phyloP scores from a whole-genome alignment of 2,113 vertebrate genomes.

The Pycnonotus jocosus region DNA sequence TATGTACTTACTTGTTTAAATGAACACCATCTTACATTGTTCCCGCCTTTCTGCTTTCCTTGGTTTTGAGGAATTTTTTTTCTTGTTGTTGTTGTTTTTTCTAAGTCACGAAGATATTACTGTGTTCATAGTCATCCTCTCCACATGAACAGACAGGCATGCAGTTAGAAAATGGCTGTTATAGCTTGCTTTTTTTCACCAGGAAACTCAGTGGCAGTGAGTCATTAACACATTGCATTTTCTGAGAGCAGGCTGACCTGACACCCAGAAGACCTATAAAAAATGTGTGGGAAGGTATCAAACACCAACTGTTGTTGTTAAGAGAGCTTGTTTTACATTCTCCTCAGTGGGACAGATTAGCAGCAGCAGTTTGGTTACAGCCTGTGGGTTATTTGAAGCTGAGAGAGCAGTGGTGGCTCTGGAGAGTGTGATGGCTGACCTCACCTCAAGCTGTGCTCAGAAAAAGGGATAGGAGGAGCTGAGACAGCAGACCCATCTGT shows the following conservation, averaged over 20 bases:
- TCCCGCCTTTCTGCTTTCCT: background rate
- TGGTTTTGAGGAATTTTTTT: background rate
- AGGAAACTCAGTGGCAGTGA: conserved; percentile 42
- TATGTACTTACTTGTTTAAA: background rate
- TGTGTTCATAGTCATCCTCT: background rate
- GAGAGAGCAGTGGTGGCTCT: background rate
- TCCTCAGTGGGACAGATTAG: background rate
- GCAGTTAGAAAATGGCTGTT: conserved; percentile 34
- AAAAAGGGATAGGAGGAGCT: background rate
- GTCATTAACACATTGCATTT: conserved; percentile 37
- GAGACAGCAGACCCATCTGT: background rate
- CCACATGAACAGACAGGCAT: background rate
- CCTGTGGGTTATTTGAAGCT: background rate
- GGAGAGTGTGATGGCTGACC: background rate
- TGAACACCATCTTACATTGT: background rate
- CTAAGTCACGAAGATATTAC: background rate
- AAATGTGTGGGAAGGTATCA: background rate
- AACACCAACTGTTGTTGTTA: background rate
- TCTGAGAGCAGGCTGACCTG: conserved; percentile 19
- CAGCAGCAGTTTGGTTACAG: background rate
- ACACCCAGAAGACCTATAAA: background rate
- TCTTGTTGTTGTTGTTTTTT: background rate
- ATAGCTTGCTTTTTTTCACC: background rate
- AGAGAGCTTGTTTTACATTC: background rate
- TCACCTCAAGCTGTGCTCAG: background rate